A percentile compares a stretch with the other conserved stretches of the same genome.
phyloP scores from a whole-genome alignment of 2,797 vertebrate genomes.

The Semotilus atromaculatus region DNA sequence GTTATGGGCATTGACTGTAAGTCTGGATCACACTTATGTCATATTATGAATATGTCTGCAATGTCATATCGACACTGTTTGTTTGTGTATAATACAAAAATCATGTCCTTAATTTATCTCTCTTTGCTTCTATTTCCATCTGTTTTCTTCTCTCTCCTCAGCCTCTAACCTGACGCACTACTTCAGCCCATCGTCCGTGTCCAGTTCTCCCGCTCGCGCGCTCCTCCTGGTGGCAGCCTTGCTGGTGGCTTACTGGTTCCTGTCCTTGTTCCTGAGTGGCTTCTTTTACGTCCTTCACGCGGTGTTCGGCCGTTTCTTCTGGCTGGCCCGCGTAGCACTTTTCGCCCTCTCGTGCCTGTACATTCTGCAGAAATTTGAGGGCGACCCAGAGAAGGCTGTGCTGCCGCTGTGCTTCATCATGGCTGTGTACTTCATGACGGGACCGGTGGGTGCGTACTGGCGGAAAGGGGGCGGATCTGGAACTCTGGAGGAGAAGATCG shows the following conservation, averaged over 20 bases:
- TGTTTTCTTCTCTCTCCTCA: constrained; percentile 49
- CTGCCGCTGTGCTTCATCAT: constrained; percentile 93
- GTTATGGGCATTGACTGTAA: constrained; percentile 96
- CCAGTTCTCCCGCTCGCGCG: constrained; percentile 87
- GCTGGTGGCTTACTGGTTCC: constrained; percentile 91
- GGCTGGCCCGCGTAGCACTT: constrained; percentile 86
- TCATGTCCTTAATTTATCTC: background rate
- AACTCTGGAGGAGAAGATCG: constrained; percentile 94
- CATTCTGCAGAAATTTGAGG: constrained; percentile 96
- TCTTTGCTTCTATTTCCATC: background rate
- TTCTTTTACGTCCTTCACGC: constrained; percentile 89
- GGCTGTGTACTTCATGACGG: constrained; percentile 95
- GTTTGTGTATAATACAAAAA: background rate
- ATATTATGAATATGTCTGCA: background rate
- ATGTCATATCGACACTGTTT: background rate
- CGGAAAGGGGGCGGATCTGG: constrained; percentile 77
- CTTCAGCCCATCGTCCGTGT: constrained; percentile 87
- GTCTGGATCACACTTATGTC: constrained; percentile 54
- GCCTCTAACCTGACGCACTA: constrained; percentile 89
- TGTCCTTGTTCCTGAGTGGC: constrained; percentile 91
- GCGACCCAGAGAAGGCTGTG: constrained; percentile 89
- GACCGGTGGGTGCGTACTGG: constrained; percentile 92
- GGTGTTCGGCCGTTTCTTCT: constrained; percentile 94
- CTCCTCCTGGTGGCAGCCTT: constrained; percentile 87
- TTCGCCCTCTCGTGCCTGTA: constrained; percentile 96